Conservation (phyloP, 2,888 invertebrate species). For the Athalia circularis region DNA sequence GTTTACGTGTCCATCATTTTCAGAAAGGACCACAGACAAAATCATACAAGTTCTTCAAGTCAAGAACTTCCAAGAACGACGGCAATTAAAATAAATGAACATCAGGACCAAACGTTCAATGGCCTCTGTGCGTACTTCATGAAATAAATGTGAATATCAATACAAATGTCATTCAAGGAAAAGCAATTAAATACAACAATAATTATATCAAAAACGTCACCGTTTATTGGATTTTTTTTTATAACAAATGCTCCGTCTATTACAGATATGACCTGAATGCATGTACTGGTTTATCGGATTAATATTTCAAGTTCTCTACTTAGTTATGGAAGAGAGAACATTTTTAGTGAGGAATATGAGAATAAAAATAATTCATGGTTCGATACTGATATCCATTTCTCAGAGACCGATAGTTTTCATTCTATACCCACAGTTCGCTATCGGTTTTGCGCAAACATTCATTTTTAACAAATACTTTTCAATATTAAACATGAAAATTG, state of each 20-base stretch:
- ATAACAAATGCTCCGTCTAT: background rate
- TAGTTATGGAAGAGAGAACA: background rate
- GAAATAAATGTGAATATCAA: background rate
- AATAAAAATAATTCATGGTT: constrained; percentile 13
- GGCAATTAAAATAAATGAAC: background rate
- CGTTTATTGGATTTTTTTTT: constrained; percentile 14
- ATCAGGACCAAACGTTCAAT: background rate
- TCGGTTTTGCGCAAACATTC: too few species aligned
- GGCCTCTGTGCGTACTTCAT: background rate
- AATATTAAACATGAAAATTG: too few species aligned
- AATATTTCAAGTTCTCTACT: background rate
- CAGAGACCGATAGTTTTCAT: too few species aligned
- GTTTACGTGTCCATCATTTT: background rate
- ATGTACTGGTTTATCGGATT: background rate
- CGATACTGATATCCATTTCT: background rate
- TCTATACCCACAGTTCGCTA: too few species aligned
- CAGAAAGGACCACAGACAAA: background rate
- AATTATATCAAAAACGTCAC: constrained; percentile 18
- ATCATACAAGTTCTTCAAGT: background rate
- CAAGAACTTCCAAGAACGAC: background rate
- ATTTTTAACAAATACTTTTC: too few species aligned
- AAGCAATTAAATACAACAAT: background rate
- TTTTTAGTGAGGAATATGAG: constrained; percentile 3
- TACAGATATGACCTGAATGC: constrained; percentile 17
- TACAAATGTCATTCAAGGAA: background rate